Evolutionary conservation across 2,797 vertebrate species (phyloP).

Genomic region (Protosalanx chinensis): DNA sequence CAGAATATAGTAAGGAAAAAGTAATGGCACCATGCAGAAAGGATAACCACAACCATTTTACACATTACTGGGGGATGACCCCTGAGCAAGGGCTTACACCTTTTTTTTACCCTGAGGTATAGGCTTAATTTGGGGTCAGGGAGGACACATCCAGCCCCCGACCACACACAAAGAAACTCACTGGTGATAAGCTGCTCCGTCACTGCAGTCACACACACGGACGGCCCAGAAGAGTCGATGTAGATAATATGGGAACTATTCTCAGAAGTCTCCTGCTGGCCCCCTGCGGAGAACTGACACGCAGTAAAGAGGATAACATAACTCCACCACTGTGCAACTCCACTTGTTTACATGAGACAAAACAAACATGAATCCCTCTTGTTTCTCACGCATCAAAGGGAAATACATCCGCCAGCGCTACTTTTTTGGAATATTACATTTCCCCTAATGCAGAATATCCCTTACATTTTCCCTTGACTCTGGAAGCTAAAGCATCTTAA

Average conservation of each 20-base stretch:
- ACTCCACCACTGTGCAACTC: slow-evolving; percentile 38
- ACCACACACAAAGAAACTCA: neutral
- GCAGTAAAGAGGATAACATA: slow-evolving; percentile 12
- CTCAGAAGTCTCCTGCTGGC: slow-evolving; percentile 53
- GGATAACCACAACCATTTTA: neutral
- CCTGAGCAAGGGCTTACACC: neutral
- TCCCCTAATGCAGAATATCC: too few relatives aligned
- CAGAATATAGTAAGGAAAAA: too few relatives aligned
- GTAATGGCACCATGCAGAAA: neutral
- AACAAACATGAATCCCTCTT: slow-evolving; percentile 39
- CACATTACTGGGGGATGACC: neutral
- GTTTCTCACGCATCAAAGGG: too few relatives aligned
- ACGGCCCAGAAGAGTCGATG: neutral
- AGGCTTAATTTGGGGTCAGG: too few relatives aligned
- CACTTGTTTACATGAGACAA: slow-evolving; percentile 42
- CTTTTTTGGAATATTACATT: too few relatives aligned
- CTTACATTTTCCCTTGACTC: neutral
- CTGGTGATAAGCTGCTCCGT: neutral
- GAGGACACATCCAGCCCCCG: too few relatives aligned
- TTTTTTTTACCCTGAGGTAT: too few relatives aligned
- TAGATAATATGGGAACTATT: slow-evolving; percentile 35
- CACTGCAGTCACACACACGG: neutral
- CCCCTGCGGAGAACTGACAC: slow-evolving; percentile 21
- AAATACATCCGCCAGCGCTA: too few relatives aligned
- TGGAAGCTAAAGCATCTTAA: neutral